A percentile compares a stretch with the other conserved stretches of the same genome.
Evolutionary conservation across 1,140 invertebrate species (phyloP).

Genomic region (Proales similis): DNA sequence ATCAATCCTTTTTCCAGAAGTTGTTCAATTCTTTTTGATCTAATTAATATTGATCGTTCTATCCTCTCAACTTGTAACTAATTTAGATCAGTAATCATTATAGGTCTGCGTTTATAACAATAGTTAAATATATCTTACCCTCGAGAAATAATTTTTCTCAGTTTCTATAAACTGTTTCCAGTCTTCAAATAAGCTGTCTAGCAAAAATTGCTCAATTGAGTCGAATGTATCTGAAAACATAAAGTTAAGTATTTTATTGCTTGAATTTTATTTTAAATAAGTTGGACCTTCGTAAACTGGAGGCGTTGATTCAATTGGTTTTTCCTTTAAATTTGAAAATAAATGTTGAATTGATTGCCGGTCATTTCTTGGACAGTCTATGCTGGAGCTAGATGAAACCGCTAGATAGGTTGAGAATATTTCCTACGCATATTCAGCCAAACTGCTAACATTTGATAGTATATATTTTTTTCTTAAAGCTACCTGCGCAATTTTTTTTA

Average conservation of each 20-base stretch:
- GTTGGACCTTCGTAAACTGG: too few relatives aligned
- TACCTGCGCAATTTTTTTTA: slow-evolving; percentile 30
- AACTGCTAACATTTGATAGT: neutral
- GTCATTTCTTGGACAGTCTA: slow-evolving; percentile 20
- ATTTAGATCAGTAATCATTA: neutral
- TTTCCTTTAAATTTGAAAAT: too few relatives aligned
- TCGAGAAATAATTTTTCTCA: slow-evolving; percentile 24
- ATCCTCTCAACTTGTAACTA: slow-evolving; percentile 26
- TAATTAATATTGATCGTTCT: slow-evolving; percentile 25
- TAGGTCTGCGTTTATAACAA: neutral
- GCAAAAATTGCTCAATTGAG: slow-evolving; percentile 18
- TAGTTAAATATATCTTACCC: slow-evolving; percentile 15
- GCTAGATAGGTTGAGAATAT: slow-evolving; percentile 22
- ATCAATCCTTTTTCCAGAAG: slow-evolving; percentile 13
- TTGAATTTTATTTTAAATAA: too few relatives aligned
- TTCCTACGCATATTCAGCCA: neutral
- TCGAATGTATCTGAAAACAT: slow-evolving; percentile 30
- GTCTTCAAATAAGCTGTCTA: slow-evolving; percentile 9
- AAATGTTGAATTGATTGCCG: slow-evolving; percentile 25
- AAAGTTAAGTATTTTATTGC: too few relatives aligned
- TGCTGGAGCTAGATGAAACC: slow-evolving; percentile 14
- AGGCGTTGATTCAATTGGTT: too few relatives aligned
- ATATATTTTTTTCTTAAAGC: neutral
- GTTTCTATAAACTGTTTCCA: slow-evolving; percentile 30
- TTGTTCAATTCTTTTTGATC: slow-evolving; percentile 34